Conservation (phyloP, 2,888 invertebrate genomes). For the Melanostoma mellinum region DNA sequence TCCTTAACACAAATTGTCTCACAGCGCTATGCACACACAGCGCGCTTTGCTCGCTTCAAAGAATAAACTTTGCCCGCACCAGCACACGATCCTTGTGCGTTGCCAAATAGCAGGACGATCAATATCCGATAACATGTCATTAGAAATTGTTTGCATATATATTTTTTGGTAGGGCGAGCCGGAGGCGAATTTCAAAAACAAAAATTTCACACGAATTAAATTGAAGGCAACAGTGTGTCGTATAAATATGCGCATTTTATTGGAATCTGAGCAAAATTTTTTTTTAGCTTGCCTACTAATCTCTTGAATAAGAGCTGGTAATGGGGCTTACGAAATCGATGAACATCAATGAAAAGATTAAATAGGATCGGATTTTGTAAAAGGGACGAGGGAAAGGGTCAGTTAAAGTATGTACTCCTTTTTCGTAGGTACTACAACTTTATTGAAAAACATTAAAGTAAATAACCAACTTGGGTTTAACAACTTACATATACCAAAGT, state of each 20-base stretch:
- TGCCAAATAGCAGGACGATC: slow-evolving; percentile 70
- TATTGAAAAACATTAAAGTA: too few relatives aligned
- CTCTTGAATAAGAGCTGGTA: too few relatives aligned
- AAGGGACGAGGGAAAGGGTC: too few relatives aligned
- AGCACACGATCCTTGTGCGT: slow-evolving; percentile 49
- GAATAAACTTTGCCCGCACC: slow-evolving; percentile 39
- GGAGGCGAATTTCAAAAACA: slow-evolving; percentile 15
- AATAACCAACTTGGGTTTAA: too few relatives aligned
- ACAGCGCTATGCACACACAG: slow-evolving; percentile 73
- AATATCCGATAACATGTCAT: slow-evolving; percentile 73
- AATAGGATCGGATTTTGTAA: too few relatives aligned
- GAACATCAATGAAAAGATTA: too few relatives aligned
- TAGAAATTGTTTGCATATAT: slow-evolving; percentile 71
- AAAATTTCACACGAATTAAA: slow-evolving; percentile 32
- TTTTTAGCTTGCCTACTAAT: too few relatives aligned
- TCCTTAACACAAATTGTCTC: slow-evolving; percentile 82
- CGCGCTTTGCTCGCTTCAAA: slow-evolving; percentile 32
- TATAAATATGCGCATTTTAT: neutral
- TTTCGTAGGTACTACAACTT: too few relatives aligned
- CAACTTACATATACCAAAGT: too few relatives aligned
- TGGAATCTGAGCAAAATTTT: too few relatives aligned
- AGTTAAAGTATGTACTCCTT: too few relatives aligned
- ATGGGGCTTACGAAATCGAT: too few relatives aligned
- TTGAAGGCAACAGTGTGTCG: neutral
- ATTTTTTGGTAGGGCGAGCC: slow-evolving; percentile 21